These are phyloP conservation scores for Incurvaria masculella DNA, from an alignment of 2,888 invertebrate species.

Conservation along the genomic window DNA sequence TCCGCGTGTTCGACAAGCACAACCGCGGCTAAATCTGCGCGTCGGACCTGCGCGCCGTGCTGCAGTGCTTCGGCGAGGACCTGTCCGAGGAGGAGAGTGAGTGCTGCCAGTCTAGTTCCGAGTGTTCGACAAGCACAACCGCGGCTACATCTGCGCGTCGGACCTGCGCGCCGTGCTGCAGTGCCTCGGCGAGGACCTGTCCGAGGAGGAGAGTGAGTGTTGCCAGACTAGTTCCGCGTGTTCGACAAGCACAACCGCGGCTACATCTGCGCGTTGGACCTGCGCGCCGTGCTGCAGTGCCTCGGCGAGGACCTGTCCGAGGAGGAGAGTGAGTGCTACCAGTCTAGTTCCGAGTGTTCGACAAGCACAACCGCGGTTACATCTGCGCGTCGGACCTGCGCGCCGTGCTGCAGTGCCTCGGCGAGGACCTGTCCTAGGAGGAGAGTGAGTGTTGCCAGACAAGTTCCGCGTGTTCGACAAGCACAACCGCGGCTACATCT, in stretches of 20 bases:
- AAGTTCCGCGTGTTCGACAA: conserved; percentile 90
- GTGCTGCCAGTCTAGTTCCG: too few species aligned
- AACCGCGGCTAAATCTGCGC: too few species aligned
- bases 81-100: too few species aligned
- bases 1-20: too few species aligned
- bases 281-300: conserved; percentile 84
- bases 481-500: conserved; percentile 89
- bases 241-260: conserved; percentile 93
- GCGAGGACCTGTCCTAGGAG: conserved; percentile 84
- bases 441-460: conserved; percentile 72
- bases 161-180: too few species aligned
- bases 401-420: conserved; percentile 84
- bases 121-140: too few species aligned
- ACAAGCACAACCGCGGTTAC: conserved; percentile 89
- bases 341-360: conserved; percentile 87
- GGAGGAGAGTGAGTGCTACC: conserved; percentile 82
- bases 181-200: conserved; percentile 58
- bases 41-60: too few species aligned
- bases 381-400: conserved; percentile 86
- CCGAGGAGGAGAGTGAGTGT: conserved; percentile 77
- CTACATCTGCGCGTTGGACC: conserved; percentile 85
- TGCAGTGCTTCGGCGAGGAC: too few species aligned
- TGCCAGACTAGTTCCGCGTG: conserved; percentile 83
- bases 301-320: conserved; percentile 85
- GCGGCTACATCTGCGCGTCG: too few species aligned